Evolutionary conservation across 2,888 invertebrate genomes (phyloP), one percentile per base, ranked within the genome.

Genomic region (Eurois occulta): DNA sequence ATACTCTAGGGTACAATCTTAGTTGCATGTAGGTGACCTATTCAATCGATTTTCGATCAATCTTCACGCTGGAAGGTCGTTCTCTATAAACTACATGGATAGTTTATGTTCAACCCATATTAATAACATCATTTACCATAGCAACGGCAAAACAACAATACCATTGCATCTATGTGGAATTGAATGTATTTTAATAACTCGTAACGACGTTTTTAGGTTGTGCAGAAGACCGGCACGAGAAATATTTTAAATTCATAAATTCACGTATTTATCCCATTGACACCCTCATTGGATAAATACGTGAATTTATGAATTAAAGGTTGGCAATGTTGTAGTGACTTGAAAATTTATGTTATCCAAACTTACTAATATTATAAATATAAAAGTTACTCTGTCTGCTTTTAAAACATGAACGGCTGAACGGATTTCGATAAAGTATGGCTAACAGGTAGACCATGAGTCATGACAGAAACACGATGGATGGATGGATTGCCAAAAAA

Each of bases 41-140:
- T 48, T 65, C 8, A 32, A 81, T 81, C 60, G 66, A 75, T 75
- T 70, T 74, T n/a, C 58, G n/a, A 70, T 80, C 38, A 74, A 81
- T 80, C 65, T 43, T 69, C 68, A 41, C 32, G 16, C 8, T 78
- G 24, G 24, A 80, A 69, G 66, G 71, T 52, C 71, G 32, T 21
- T 43, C 21, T 52, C n/a, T 8, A 28, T 28, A n/a, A 55, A 55
- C 5, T 48, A 28, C 38, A n/a, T 43, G 2, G 13, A 74, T 21
- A 58, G 3, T 18, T 52, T 52, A 52, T 24, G 10, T 52, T 52
- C 24, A 52, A 10, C 11, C 24, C 24, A 52, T 11, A 35, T 32
- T 18, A 21, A 52, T 1, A 52, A 4, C 24, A 55, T n/a, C 11
- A 55, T 55, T 55, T 55, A n/a, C 55, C 11, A 55, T 55, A 55